phyloP scores from a whole-genome alignment of 2,797 vertebrate species.

The Bryconaethiops microstoma region DNA sequence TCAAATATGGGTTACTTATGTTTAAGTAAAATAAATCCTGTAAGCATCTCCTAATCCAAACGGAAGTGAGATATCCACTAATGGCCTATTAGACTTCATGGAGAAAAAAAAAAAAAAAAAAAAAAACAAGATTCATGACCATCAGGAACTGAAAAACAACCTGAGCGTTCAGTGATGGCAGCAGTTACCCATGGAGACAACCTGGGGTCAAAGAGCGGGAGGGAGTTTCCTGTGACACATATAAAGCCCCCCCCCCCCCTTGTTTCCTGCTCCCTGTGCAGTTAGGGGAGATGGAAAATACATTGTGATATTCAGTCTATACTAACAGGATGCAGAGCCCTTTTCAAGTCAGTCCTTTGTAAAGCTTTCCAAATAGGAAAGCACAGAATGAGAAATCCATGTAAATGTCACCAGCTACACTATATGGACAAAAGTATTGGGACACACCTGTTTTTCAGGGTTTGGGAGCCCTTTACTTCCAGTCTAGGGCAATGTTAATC shows the following conservation, averaged over 20 bases:
- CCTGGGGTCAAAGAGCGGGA: constrained; percentile 56
- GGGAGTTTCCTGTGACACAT: constrained; percentile 62
- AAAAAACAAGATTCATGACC: not conserved
- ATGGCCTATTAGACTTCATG: not conserved
- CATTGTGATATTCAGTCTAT: constrained; percentile 47
- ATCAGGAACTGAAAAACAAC: constrained; percentile 7
- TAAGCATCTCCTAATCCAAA: constrained; percentile 75
- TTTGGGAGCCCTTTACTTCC: too few relatives aligned
- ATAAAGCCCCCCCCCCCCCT: constrained; percentile 47
- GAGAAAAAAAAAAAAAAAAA: not conserved
- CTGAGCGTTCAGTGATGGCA: constrained; percentile 20
- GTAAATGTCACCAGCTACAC: not conserved
- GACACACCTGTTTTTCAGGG: too few relatives aligned
- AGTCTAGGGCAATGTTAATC: too few relatives aligned
- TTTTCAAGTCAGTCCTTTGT: constrained; percentile 14
- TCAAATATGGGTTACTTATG: constrained; percentile 60
- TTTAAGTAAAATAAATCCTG: constrained; percentile 70
- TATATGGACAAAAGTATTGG: not conserved
- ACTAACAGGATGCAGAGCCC: constrained; percentile 53
- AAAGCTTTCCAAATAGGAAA: not conserved
- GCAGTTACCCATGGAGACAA: constrained; percentile 45
- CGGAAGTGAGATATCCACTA: constrained; percentile 58
- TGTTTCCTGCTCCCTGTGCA: constrained; percentile 71
- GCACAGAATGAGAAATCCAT: not conserved
- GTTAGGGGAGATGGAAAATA: constrained; percentile 68